phyloP scores from a whole-genome alignment of 2,888 invertebrate genomes.

The Sycophila texana region DNA sequence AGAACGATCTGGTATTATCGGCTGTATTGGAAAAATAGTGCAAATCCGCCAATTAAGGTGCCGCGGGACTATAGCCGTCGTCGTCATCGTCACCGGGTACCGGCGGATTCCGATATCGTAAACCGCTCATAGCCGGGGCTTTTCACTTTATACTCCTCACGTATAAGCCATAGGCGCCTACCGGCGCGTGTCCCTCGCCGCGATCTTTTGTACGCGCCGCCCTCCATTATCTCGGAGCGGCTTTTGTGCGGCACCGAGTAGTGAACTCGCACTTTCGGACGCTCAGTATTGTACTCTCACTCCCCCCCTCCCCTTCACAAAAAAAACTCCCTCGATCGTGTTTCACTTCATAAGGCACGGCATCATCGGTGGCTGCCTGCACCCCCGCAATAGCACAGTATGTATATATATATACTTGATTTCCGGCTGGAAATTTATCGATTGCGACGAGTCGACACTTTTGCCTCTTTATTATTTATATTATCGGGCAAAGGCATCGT shows the following conservation, averaged over 20 bases:
- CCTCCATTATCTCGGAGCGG: slow-evolving; percentile 36
- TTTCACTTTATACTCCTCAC: slow-evolving; percentile 1
- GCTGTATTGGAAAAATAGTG: background rate
- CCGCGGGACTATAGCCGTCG: too few species aligned
- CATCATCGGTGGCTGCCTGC: too few species aligned
- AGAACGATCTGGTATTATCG: too few species aligned
- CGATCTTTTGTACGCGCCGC: slow-evolving; percentile 7
- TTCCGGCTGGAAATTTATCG: slow-evolving; percentile 28
- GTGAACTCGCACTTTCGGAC: slow-evolving; percentile 34
- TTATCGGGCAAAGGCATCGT: background rate
- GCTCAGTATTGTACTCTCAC: slow-evolving; percentile 6
- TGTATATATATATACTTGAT: background rate
- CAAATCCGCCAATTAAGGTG: slow-evolving; percentile 28
- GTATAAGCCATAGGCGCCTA: background rate
- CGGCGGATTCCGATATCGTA: slow-evolving; percentile 23
- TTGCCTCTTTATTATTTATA: slow-evolving; percentile 12
- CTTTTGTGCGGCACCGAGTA: slow-evolving; percentile 33
- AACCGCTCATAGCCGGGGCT: background rate
- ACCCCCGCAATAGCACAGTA: background rate
- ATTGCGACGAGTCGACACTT: slow-evolving; percentile 29
- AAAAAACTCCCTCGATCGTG: slow-evolving; percentile 50
- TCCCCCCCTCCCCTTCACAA: too few species aligned
- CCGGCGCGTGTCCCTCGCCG: background rate
- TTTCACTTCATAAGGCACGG: slow-evolving; percentile 40
- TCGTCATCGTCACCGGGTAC: background rate